phyloP scores from a whole-genome alignment of 1,140 invertebrate species.

The Steinernema feltiae region DNA sequence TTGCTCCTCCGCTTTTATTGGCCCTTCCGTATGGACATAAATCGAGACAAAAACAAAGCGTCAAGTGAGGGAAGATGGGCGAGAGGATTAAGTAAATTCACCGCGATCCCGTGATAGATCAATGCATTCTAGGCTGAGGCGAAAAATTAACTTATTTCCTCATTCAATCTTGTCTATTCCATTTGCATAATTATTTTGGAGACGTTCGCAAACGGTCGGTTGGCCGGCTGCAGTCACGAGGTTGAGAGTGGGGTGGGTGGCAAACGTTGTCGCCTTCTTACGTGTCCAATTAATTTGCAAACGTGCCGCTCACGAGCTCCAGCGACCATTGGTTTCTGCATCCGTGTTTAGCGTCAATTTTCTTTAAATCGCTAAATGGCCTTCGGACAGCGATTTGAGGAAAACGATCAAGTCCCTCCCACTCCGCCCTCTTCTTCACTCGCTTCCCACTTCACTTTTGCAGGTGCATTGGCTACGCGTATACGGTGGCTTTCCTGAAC shows the following conservation, averaged over 20 bases:
- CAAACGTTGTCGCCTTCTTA: not conserved
- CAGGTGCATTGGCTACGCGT: not conserved
- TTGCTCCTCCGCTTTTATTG: not conserved
- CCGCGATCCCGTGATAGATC: constrained; percentile 9
- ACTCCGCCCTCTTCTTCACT: not conserved
- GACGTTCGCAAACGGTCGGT: not conserved
- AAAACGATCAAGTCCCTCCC: not conserved
- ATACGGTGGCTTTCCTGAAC: too few species aligned
- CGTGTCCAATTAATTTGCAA: constrained; percentile 14
- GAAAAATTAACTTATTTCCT: constrained; percentile 9
- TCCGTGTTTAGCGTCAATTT: not conserved
- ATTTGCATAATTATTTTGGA: constrained; percentile 15
- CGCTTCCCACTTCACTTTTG: not conserved
- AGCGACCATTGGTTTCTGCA: not conserved
- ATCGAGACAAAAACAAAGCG: constrained; percentile 12
- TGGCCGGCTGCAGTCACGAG: not conserved
- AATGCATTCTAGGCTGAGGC: not conserved
- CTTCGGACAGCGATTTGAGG: not conserved
- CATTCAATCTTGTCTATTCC: constrained; percentile 3
- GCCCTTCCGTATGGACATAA: not conserved
- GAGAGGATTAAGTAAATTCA: constrained; percentile 13
- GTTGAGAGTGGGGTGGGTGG: not conserved
- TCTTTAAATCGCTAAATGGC: not conserved
- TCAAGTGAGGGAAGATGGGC: not conserved
- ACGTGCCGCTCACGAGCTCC: not conserved